These are phyloP conservation scores for Takifugu flavidus DNA, from an alignment of 2,113 vertebrate genomes.

Conservation along the genomic window DNA sequence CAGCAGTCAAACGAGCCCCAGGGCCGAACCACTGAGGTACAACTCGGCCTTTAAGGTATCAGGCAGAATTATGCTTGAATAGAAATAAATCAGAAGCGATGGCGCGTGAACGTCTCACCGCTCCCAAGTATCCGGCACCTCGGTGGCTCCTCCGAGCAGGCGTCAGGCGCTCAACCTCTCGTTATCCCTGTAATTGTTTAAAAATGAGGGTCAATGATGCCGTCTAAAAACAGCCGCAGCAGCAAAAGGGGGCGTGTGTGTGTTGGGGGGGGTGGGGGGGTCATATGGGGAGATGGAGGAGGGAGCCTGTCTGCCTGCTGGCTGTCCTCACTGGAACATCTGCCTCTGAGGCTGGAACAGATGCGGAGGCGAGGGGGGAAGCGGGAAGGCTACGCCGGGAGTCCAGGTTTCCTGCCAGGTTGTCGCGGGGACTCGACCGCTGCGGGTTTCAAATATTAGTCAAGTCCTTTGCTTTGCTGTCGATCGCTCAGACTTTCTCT, in stretches of 20 bases:
- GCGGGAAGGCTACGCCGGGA: constrained; percentile 19
- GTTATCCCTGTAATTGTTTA: constrained; percentile 53
- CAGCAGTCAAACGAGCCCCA: constrained; percentile 55
- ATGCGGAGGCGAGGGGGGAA: constrained; percentile 57
- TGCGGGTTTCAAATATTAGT: constrained; percentile 23
- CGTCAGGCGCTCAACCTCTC: constrained; percentile 25
- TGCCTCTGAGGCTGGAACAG: constrained; percentile 63
- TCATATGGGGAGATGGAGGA: constrained; percentile 18
- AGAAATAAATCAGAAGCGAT: constrained; percentile 1
- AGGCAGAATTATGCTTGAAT: constrained; percentile 23
- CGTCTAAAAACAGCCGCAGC: constrained; percentile 33
- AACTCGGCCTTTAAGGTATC: constrained; percentile 23
- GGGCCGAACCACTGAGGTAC: constrained; percentile 42
- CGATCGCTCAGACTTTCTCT: not conserved
- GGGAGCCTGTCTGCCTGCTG: constrained; percentile 48
- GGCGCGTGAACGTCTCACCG: too few species aligned
- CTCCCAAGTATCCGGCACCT: too few species aligned
- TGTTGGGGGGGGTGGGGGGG: constrained; percentile 28
- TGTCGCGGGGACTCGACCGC: not conserved
- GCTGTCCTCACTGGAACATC: constrained; percentile 62
- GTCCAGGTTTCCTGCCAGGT: constrained; percentile 25
- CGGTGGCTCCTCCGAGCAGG: constrained; percentile 20
- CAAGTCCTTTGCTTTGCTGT: not conserved
- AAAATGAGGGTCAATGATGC: constrained; percentile 57
- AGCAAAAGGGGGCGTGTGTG: constrained; percentile 12